These are phyloP conservation scores for Amphilophus citrinellus DNA, from an alignment of 2,113 vertebrate genomes.

Conservation along the genomic window DNA sequence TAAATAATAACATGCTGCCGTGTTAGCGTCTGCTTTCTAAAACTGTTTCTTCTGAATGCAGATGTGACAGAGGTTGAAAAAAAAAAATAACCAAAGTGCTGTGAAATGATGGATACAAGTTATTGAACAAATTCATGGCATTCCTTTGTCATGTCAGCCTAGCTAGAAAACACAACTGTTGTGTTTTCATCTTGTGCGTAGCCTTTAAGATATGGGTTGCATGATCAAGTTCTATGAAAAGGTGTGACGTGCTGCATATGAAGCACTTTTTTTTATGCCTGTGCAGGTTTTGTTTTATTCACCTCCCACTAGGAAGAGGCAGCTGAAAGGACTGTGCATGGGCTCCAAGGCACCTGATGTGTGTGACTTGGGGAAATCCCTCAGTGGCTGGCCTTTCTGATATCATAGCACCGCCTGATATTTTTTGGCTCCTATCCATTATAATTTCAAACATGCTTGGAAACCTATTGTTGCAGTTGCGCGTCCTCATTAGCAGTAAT, in stretches of 20 bases:
- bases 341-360: background rate
- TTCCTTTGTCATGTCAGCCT: background rate
- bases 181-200: background rate
- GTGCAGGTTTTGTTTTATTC: conserved; percentile 26
- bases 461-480: conserved; percentile 7
- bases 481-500: conserved; percentile 44
- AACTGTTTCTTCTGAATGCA: background rate
- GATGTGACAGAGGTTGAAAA: background rate
- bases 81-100: background rate
- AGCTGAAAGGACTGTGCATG: background rate
- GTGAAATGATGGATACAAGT: background rate
- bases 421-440: conserved; percentile 32
- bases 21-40: background rate
- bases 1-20: conserved; percentile 31
- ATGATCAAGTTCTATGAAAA: conserved; percentile 11
- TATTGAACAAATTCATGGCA: background rate
- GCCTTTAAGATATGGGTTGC: background rate
- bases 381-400: conserved; percentile 2
- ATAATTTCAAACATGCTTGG: conserved; percentile 37
- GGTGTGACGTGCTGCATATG: background rate
- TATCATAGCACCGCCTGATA: conserved; percentile 12
- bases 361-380: conserved; percentile 22
- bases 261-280: conserved; percentile 2
- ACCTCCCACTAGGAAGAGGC: background rate
- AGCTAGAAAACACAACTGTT: background rate